A percentile compares a stretch with the other conserved stretches of the same genome.
Conservation (phyloP, 2,888 invertebrate genomes). For the Apoda limacodes region DNA sequence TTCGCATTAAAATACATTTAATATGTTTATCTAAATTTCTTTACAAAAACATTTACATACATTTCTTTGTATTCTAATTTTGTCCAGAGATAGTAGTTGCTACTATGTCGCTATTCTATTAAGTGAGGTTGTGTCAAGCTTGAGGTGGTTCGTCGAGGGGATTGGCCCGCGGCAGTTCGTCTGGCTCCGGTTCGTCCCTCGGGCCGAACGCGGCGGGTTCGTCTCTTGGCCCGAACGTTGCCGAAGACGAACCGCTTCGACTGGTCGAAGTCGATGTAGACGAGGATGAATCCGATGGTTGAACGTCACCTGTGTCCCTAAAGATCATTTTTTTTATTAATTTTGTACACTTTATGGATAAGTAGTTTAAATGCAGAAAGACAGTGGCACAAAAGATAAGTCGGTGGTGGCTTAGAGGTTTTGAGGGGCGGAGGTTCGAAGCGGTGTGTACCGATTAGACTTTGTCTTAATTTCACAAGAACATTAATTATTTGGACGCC, state of each 20-base stretch:
- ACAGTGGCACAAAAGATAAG: no score
- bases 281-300: slow-evolving; percentile 18
- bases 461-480: no score
- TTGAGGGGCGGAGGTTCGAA: no score
- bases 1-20: no score
- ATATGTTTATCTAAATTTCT: no score
- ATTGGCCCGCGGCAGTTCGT: slow-evolving; percentile 49
- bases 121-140: slow-evolving; percentile 54
- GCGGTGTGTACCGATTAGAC: no score
- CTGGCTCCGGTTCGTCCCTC: slow-evolving; percentile 6
- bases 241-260: slow-evolving; percentile 28
- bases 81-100: not conserved
- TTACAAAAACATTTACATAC: not conserved
- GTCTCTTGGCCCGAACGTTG: slow-evolving; percentile 19
- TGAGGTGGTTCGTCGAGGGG: slow-evolving; percentile 62
- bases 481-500: no score
- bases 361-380: no score
- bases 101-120: slow-evolving; percentile 6
- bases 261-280: slow-evolving; percentile 28
- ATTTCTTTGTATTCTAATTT: slow-evolving; percentile 1
- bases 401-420: no score
- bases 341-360: no score
- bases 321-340: no score
- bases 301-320: no score
- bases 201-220: slow-evolving; percentile 18